Evolutionary conservation across 2,113 vertebrate genomes (phyloP), one percentile per base, ranked within the genome.

Genomic region (Cyanoramphus novaezelandiae): DNA sequence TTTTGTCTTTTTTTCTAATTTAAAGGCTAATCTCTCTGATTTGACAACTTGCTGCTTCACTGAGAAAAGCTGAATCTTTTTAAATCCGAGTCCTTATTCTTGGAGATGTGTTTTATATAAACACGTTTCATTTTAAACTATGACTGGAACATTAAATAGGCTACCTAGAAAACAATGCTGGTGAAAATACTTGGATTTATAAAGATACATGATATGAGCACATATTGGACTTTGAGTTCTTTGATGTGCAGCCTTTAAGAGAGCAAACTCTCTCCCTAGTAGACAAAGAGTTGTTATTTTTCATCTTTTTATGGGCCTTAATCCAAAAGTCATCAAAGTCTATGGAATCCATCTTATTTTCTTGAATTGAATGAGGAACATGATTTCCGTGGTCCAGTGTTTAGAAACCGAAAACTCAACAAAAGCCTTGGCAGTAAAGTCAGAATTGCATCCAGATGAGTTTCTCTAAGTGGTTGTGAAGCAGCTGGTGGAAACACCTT

Each of bases 371-470:
- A 84, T 62, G 31, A 78, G 28, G 52, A 75, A 47, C 62, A 31
- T 86, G 49, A 68, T 78, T 92, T 90, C 82, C 86, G 52, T 82
- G 80, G 64, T 67, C 69, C 5, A 2, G 13, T 28, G 28, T 70
- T 82, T 9, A 6, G 33, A 81, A 87, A 6, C 3, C n/a, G 19
- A 59, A 39, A 49, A 29, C 3, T 2, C 27, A 57, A 75, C 39
- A 83, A 62, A 82, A 88, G 29, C 70, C 86, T 74, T 77, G 68
- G 33, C 82, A 83, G 64, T 70, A 39, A 69, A 94, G 60, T 53
- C 59, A 8, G 83, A 90, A 93, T 95, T 88, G 72, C 46, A 84
- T 93, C 92, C 93, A 96, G 93, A 97, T 95, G 90, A 92, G 41
- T 87, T 95, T 87, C 92, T 87, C 3, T 5, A 55, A 92, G 76